phyloP scores from a whole-genome alignment of 92 coral and sea anemone species.

The Chrysogorgia sp. region DNA sequence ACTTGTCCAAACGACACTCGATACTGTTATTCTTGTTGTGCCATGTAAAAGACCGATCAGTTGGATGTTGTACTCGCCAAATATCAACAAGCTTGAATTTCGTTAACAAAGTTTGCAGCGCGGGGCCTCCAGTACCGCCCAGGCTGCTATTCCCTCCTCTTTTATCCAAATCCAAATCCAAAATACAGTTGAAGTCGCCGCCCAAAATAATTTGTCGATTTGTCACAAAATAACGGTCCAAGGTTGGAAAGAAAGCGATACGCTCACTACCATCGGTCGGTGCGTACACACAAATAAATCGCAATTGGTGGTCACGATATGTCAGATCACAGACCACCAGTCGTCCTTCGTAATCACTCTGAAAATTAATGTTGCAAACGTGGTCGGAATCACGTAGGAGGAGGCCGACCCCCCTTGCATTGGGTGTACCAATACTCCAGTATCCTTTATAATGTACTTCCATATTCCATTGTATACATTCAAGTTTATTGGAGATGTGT shows the following conservation, averaged over 20 bases:
- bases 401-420: neutral
- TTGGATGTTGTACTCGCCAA: conserved; percentile 21
- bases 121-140: neutral
- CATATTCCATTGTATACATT: conserved; percentile 16
- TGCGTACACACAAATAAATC: conserved; percentile 35
- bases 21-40: neutral
- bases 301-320: neutral
- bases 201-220: neutral
- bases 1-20: conserved; percentile 19
- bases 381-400: neutral
- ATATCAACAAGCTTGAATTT: neutral
- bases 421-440: conserved; percentile 15
- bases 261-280: conserved; percentile 43
- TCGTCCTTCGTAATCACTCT: neutral
- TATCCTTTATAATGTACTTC: conserved; percentile 20
- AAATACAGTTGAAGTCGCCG: conserved; percentile 53
- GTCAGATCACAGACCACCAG: neutral
- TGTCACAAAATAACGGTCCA: conserved; percentile 26
- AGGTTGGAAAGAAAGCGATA: conserved; percentile 11
- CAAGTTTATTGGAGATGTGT: conserved; percentile 4
- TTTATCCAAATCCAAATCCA: conserved; percentile 25
- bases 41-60: neutral
- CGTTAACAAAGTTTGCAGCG: neutral
- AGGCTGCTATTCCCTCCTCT: conserved; percentile 15
- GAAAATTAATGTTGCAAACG: neutral